These are phyloP conservation scores for Gouania willdenowi DNA, from an alignment of 2,797 vertebrate genomes.

Conservation along the genomic window DNA sequence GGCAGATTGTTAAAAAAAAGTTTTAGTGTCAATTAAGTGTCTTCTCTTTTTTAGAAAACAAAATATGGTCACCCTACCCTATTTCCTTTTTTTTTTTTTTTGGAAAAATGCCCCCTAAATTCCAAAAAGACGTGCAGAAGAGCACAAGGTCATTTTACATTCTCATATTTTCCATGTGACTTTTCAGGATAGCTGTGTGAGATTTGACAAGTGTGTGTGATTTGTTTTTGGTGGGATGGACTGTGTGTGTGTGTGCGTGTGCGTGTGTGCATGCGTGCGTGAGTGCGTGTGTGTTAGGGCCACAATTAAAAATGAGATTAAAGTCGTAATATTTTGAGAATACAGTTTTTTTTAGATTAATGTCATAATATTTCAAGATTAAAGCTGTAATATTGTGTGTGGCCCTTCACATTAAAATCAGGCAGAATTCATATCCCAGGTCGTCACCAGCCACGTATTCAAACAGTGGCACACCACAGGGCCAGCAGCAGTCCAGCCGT, in stretches of 20 bases:
- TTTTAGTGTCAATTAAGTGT: no score
- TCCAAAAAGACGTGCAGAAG: conserved; percentile 49
- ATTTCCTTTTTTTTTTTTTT: conserved; percentile 9
- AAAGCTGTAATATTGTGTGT: no score
- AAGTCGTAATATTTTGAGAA: no score
- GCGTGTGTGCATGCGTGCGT: conserved; percentile 10
- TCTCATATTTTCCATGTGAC: conserved; percentile 23
- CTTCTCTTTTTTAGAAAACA: no score
- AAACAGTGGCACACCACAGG: conserved; percentile 37
- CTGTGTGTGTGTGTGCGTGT: background rate
- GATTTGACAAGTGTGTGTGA: conserved; percentile 48
- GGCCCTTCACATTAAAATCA: conserved; percentile 74
- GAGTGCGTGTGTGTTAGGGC: conserved; percentile 1
- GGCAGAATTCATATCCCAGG: conserved; percentile 56
- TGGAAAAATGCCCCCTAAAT: conserved; percentile 42
- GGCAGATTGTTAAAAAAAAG: no score
- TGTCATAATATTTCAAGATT: no score
- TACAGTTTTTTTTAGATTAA: no score
- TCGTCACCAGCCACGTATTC: conserved; percentile 40
- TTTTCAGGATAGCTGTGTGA: conserved; percentile 40
- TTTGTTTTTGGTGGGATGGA: conserved; percentile 32
- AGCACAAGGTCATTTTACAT: conserved; percentile 21
- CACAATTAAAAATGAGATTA: no score
- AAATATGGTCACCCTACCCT: no score
- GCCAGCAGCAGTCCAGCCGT: conserved; percentile 50